A percentile compares a stretch with the other conserved stretches of the same genome.
Conservation (phyloP, 2,797 vertebrate species). For the Sparus aurata region DNA sequence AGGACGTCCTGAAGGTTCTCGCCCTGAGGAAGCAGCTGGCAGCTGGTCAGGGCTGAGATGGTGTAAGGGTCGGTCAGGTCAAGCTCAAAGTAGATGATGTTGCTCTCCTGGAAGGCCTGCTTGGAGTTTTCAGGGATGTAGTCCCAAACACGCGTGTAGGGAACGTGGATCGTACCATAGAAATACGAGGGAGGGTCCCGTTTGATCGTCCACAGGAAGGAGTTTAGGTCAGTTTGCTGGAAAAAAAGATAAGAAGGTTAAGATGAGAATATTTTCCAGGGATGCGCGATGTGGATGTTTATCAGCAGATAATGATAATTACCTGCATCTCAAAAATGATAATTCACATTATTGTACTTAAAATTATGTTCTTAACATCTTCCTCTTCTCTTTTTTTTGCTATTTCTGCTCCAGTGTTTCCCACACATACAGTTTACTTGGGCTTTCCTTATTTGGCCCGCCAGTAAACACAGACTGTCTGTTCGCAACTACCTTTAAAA, state of each 20-base stretch:
- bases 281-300: too few relatives aligned
- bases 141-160: constrained; percentile 92
- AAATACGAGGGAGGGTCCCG: constrained; percentile 92
- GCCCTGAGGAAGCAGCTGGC: constrained; percentile 91
- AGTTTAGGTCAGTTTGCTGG: constrained; percentile 92
- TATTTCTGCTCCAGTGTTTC: too few relatives aligned
- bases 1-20: constrained; percentile 92
- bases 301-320: too few relatives aligned
- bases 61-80: constrained; percentile 93
- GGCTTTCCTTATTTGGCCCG: too few relatives aligned
- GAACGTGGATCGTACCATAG: constrained; percentile 93
- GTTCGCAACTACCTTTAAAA: too few relatives aligned
- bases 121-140: constrained; percentile 93
- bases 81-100: constrained; percentile 91
- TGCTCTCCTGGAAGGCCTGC: constrained; percentile 92
- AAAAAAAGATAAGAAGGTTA: not conserved
- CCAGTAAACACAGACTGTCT: too few relatives aligned
- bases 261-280: not conserved
- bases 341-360: too few relatives aligned
- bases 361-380: too few relatives aligned
- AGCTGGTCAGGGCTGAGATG: constrained; percentile 90
- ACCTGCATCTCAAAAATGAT: too few relatives aligned
- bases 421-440: too few relatives aligned
- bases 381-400: too few relatives aligned
- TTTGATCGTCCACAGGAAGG: constrained; percentile 94